Evolutionary conservation across 1,140 invertebrate genomes (phyloP), one percentile per base, ranked within the genome.

Genomic region (Condylostylus longicornis): DNA sequence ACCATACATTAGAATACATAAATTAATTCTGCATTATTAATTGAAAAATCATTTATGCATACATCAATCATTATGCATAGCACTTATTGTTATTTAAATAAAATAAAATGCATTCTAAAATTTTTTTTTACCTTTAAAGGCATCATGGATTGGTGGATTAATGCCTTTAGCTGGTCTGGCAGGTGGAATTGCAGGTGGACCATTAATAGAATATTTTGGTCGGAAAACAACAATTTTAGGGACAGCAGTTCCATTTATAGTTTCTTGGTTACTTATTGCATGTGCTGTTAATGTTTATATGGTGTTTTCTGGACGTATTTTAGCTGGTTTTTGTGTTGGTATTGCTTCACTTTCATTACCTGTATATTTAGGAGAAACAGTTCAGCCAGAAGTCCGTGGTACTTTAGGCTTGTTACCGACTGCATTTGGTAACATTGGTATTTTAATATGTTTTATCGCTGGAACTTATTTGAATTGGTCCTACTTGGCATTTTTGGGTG

Each of bases 311-410:
- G 86, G 85, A 8, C 68, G 89, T 42, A 68, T 72, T 7, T 54
- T 94, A 6, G 75, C 79, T 29, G 90, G 90, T 7, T 72, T 91
- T 42, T 80, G 82, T 51, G 81, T 90, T 18, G 89, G 87, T 18
- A 69, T 93, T 21, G 77, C 79, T 2, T 86, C 83, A 2, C 68
- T 93, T 1, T 78, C 80, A 5, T 69, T 87, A 33, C 88, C 88
- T 0, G 84, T 94, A 2, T 94, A 94, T 53, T 69, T 94, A n/a
- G 86, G 85, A 18, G 90, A 94, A 65, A 83, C 84, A 2, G 70
- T 93, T 17, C 85, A 91, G 51, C 77, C 87, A 3, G 83, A 90
- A 67, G 81, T 91, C 1, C 64, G 90, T 36, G 89, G 89, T 8
- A 77, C 80, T 4, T 64, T 94, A 5, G 88, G 87, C 13, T 64